Evolutionary conservation across 1,140 invertebrate genomes (phyloP).

Genomic region (Melipona quadrifasciata): DNA sequence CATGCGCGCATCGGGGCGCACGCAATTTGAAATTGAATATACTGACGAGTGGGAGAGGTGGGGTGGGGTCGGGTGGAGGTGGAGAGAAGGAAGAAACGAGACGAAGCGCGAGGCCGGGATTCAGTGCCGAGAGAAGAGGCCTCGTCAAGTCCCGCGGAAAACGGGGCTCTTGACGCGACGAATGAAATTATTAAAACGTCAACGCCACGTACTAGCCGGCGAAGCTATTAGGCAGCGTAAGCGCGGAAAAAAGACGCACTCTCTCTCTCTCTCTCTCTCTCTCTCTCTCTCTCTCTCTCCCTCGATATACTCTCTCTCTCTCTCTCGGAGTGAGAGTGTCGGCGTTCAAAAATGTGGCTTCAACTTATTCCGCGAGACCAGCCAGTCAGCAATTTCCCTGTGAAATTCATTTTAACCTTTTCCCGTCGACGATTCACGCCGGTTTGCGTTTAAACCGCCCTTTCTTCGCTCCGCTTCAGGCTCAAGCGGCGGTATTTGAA

Average conservation of each 20-base stretch:
- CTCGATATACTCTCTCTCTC: too few species aligned
- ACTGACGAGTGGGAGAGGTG: slow-evolving; percentile 13
- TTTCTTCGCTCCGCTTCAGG: neutral
- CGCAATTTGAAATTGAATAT: slow-evolving; percentile 61
- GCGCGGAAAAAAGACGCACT: neutral
- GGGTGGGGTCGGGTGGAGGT: neutral
- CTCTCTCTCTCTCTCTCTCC: too few species aligned
- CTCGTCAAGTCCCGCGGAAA: slow-evolving; percentile 42
- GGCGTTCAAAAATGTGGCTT: neutral
- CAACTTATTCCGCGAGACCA: neutral
- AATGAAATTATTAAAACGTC: slow-evolving; percentile 71
- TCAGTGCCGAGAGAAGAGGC: slow-evolving; percentile 43
- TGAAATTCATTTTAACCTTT: slow-evolving; percentile 16
- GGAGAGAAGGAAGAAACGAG: neutral
- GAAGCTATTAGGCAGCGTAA: slow-evolving; percentile 38
- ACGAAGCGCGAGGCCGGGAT: slow-evolving; percentile 24
- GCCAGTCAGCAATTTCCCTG: slow-evolving; percentile 18
- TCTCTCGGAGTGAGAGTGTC: neutral
- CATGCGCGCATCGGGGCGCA: slow-evolving; percentile 18
- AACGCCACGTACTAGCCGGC: slow-evolving; percentile 61
- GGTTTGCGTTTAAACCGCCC: neutral
- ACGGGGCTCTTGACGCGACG: slow-evolving; percentile 51
- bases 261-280: too few species aligned
- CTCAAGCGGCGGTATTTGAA: slow-evolving; percentile 9
- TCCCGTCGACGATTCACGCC: neutral